A percentile compares a stretch with the other conserved stretches of the same genome.
These are phyloP conservation scores for Geococcyx californianus DNA, from an alignment of 2,113 vertebrate genomes.

Conservation along the genomic window DNA sequence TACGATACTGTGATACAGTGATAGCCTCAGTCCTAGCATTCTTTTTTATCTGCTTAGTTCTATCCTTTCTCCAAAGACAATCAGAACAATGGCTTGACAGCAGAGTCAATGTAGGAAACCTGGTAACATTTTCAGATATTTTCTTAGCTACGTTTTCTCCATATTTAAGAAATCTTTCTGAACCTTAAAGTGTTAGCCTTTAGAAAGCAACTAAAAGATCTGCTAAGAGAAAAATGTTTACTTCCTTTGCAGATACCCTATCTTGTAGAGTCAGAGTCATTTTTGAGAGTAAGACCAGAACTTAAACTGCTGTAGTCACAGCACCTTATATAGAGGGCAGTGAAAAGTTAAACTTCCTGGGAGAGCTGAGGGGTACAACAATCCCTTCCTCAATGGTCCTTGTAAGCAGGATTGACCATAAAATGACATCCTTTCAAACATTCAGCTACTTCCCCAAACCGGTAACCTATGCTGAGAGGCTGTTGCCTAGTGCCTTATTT, in stretches of 20 bases:
- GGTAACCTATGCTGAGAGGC: fast-evolving
- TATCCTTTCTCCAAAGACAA: not conserved
- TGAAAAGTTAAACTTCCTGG: not conserved
- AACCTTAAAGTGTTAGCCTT: not conserved
- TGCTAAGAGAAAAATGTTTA: not conserved
- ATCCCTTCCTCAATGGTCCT: not conserved
- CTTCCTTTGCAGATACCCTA: not conserved
- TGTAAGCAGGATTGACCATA: not conserved
- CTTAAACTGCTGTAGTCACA: not conserved
- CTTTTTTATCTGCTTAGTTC: not conserved
- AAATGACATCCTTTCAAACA: not conserved
- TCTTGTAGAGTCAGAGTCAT: not conserved
- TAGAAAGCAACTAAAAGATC: not conserved
- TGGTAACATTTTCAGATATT: not conserved
- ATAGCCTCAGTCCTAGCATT: not conserved
- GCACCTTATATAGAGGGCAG: not conserved
- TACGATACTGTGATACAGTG: too few relatives aligned
- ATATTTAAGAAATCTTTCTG: not conserved
- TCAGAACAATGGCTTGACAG: not conserved
- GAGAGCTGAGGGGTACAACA: not conserved
- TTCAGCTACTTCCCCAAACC: not conserved
- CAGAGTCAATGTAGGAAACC: not conserved
- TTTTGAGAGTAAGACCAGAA: not conserved
- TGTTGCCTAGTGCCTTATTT: not conserved
- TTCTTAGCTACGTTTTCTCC: not conserved